These are phyloP conservation scores for Cercopithecus mona DNA, from an alignment of 2,113 vertebrate genomes.

Conservation along the genomic window DNA sequence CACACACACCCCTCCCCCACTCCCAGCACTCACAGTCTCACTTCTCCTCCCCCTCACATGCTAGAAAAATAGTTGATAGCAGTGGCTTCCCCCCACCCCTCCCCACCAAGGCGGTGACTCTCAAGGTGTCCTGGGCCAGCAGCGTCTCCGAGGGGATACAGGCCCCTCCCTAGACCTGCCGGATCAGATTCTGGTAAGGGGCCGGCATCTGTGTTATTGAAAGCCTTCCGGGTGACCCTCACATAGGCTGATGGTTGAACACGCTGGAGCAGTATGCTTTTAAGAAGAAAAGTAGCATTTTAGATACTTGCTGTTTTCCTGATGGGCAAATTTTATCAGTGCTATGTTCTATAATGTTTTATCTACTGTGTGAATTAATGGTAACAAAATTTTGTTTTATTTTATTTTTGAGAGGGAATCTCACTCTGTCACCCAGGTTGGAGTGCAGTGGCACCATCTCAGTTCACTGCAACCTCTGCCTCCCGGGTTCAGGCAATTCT, in stretches of 20 bases:
- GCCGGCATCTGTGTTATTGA: fast-evolving
- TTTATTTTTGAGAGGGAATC: not conserved
- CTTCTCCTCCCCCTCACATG: fast-evolving
- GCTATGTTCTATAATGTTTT: not conserved
- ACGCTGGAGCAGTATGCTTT: fast-evolving
- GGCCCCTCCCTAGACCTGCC: not conserved
- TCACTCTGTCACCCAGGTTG: no score
- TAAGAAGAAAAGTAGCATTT: not conserved
- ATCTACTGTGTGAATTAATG: not conserved
- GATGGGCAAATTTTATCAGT: not conserved
- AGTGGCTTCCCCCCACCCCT: no score
- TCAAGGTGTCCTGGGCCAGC: not conserved
- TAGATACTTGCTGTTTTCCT: not conserved
- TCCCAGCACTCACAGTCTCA: not conserved
- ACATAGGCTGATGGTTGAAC: not conserved
- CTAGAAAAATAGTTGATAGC: fast-evolving
- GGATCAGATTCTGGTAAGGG: not conserved
- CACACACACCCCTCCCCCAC: fast-evolving
- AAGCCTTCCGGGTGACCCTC: no score
- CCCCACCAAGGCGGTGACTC: no score
- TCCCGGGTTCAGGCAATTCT: no score
- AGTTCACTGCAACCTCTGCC: no score
- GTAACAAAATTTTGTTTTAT: not conserved
- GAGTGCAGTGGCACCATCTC: no score
- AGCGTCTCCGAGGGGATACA: fast-evolving